Conservation (phyloP, 35 echinoderm and acorn worm species). For the Heliocidaris erythrogramma region DNA sequence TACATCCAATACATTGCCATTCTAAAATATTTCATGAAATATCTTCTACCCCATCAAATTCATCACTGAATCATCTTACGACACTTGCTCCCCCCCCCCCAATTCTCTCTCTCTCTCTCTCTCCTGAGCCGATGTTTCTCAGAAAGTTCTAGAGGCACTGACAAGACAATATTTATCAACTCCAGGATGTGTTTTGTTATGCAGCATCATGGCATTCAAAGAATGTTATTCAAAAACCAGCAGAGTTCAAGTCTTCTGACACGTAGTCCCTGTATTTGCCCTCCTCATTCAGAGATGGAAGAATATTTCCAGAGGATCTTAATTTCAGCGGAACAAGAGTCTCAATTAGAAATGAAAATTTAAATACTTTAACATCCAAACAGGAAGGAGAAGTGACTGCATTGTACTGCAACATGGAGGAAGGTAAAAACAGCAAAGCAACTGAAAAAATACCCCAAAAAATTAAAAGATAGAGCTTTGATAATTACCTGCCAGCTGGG, state of each 20-base stretch:
- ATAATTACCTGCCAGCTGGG: conserved; percentile 98
- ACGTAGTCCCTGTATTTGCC: neutral
- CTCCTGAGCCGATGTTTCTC: neutral
- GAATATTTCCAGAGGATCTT: neutral
- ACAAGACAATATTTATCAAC: neutral
- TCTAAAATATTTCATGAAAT: too few relatives aligned
- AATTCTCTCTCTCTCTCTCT: neutral
- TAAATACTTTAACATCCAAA: too few relatives aligned
- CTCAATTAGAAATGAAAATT: too few relatives aligned
- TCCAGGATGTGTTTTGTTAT: conserved; percentile 11
- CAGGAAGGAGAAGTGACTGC: too few relatives aligned
- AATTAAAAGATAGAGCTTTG: neutral
- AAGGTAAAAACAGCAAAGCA: neutral
- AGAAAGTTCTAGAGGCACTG: neutral
- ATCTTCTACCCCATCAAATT: too few relatives aligned
- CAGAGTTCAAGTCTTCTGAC: neutral
- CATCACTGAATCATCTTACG: too few relatives aligned
- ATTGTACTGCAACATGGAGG: neutral
- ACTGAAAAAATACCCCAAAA: neutral
- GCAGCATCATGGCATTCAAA: neutral
- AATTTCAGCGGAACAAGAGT: too few relatives aligned
- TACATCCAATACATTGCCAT: too few relatives aligned
- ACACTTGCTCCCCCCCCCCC: too few relatives aligned
- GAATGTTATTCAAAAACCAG: neutral
- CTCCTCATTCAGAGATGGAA: neutral